Conservation (phyloP, 2,888 invertebrate genomes). For the Dasypogon diadema region DNA sequence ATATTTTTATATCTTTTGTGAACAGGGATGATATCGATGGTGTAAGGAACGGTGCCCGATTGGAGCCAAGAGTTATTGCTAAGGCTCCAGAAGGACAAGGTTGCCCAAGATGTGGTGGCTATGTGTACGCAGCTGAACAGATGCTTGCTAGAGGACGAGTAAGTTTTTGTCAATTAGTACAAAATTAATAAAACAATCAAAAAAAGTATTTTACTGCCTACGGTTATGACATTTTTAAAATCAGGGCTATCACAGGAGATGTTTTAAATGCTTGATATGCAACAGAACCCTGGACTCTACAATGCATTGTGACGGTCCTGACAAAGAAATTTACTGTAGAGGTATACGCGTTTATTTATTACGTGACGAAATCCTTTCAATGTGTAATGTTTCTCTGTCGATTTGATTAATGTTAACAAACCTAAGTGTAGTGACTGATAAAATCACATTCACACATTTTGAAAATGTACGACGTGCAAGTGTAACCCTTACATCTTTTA, state of each 20-base stretch:
- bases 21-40: conserved; percentile 59
- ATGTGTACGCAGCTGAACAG: conserved; percentile 91
- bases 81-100: conserved; percentile 88
- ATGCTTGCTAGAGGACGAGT: conserved; percentile 92
- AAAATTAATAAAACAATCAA: conserved; percentile 1
- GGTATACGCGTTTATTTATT: conserved; percentile 70
- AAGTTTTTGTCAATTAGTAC: conserved; percentile 70
- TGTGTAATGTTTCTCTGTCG: background rate
- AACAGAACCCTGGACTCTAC: conserved; percentile 87
- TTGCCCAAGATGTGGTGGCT: conserved; percentile 90
- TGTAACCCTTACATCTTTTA: background rate
- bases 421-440: background rate
- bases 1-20: background rate
- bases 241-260: conserved; percentile 89
- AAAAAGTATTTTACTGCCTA: background rate
- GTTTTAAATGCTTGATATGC: conserved; percentile 90
- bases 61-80: conserved; percentile 80
- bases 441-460: background rate
- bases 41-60: conserved; percentile 72
- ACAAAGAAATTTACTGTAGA: conserved; percentile 92
- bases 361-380: background rate
- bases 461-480: background rate
- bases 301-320: conserved; percentile 92
- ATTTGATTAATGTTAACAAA: background rate
- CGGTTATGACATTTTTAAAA: conserved; percentile 35